Conservation (phyloP, 2,797 vertebrate genomes). For the Petrocephalus sullivani region DNA sequence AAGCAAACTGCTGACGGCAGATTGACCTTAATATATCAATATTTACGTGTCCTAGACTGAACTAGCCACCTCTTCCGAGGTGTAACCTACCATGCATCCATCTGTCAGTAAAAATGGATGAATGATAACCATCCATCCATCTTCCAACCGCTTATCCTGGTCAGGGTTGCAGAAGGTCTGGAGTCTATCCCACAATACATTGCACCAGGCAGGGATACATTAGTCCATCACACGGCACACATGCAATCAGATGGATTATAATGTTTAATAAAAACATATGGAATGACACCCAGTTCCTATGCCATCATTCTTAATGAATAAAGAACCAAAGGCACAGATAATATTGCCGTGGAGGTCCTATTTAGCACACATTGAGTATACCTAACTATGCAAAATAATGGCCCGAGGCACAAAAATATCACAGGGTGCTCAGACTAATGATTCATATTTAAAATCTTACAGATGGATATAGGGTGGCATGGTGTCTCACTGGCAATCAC, state of each 20-base stretch:
- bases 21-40: slow-evolving; percentile 10
- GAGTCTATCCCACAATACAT: background rate
- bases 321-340: background rate
- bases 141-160: slow-evolving; percentile 8
- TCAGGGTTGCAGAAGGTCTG: background rate
- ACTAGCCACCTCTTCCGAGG: background rate
- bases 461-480: background rate
- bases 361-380: background rate
- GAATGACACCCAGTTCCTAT: background rate
- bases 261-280: background rate
- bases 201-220: background rate
- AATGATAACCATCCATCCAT: background rate
- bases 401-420: background rate
- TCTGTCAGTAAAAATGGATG: background rate
- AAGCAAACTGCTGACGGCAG: background rate
- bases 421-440: background rate
- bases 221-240: background rate
- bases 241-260: background rate
- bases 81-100: slow-evolving; percentile 2
- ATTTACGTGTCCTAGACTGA: background rate
- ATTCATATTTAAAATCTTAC: slow-evolving; percentile 1
- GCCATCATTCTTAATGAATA: background rate
- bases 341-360: background rate
- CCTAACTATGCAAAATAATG: background rate
- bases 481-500: background rate